Evolutionary conservation across 2,888 invertebrate species (phyloP).

Genomic region (Eurois occulta): DNA sequence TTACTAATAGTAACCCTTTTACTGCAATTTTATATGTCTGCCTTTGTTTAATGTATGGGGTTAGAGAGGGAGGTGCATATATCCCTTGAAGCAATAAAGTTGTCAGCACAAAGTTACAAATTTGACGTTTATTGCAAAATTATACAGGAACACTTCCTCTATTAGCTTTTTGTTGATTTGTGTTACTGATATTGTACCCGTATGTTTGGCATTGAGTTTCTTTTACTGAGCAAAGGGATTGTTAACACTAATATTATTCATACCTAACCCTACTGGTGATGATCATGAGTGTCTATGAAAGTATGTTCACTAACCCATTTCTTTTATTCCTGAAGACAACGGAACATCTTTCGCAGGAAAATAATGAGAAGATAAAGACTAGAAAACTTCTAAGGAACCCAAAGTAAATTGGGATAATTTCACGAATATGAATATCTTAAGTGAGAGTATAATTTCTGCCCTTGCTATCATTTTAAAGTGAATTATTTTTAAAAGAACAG

Average conservation of each 20-base stretch:
- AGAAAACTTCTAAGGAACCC: too few relatives aligned
- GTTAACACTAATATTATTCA: not conserved
- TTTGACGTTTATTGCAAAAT: constrained; percentile 83
- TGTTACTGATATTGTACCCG: constrained; percentile 46
- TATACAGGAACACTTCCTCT: constrained; percentile 76
- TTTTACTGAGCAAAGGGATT: not conserved
- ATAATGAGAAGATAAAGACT: too few relatives aligned
- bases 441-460: too few relatives aligned
- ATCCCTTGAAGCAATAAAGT: constrained; percentile 73
- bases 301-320: not conserved
- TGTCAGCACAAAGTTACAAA: constrained; percentile 74
- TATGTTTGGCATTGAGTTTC: constrained; percentile 20
- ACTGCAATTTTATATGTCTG: constrained; percentile 46
- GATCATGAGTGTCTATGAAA: not conserved
- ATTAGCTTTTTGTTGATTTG: constrained; percentile 57
- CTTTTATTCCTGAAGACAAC: not conserved
- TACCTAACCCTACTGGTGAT: not conserved
- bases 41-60: constrained; percentile 63
- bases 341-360: too few relatives aligned
- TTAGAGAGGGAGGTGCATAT: constrained; percentile 61
- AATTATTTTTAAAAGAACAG: too few relatives aligned
- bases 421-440: too few relatives aligned
- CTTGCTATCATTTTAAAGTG: too few relatives aligned
- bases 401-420: too few relatives aligned
- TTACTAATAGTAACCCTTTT: constrained; percentile 71